phyloP scores from a whole-genome alignment of 2,797 vertebrate genomes.

The Gadopsis marmoratus region DNA sequence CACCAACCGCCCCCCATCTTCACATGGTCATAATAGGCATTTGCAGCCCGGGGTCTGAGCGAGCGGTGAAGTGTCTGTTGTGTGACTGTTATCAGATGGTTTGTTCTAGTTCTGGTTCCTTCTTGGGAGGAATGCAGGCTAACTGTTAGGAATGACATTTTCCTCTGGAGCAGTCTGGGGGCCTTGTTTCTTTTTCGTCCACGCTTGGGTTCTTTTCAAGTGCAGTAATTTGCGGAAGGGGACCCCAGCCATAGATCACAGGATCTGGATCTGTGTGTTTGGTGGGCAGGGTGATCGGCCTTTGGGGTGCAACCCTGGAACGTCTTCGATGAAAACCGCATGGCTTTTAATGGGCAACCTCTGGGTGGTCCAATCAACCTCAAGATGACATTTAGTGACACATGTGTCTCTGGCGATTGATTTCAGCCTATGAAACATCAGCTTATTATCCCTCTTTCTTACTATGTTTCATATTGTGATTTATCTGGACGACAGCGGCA shows the following conservation, averaged over 20 bases:
- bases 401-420: slow-evolving; percentile 67
- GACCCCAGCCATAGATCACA: slow-evolving; percentile 77
- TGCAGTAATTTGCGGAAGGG: slow-evolving; percentile 72
- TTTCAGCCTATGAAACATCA: slow-evolving; percentile 62
- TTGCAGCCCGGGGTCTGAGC: slow-evolving; percentile 49
- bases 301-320: slow-evolving; percentile 69
- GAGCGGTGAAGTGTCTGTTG: slow-evolving; percentile 41
- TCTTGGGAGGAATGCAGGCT: slow-evolving; percentile 51
- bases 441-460: slow-evolving; percentile 45
- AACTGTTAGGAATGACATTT: slow-evolving; percentile 63
- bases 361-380: slow-evolving; percentile 82
- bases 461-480: slow-evolving; percentile 51
- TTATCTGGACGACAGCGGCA: slow-evolving; percentile 44
- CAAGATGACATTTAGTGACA: slow-evolving; percentile 77
- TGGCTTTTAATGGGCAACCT: slow-evolving; percentile 72
- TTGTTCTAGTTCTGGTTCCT: slow-evolving; percentile 46
- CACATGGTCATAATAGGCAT: slow-evolving; percentile 50
- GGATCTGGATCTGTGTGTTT: slow-evolving; percentile 58
- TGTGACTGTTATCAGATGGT: slow-evolving; percentile 52
- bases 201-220: slow-evolving; percentile 69
- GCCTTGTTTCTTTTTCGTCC: slow-evolving; percentile 61
- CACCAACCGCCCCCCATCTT: slow-evolving; percentile 40
- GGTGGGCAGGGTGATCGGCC: slow-evolving; percentile 54
- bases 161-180: slow-evolving; percentile 41
- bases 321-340: slow-evolving; percentile 78